Evolutionary conservation across 2,797 vertebrate species (phyloP).

Genomic region (Xenentodon cancila): DNA sequence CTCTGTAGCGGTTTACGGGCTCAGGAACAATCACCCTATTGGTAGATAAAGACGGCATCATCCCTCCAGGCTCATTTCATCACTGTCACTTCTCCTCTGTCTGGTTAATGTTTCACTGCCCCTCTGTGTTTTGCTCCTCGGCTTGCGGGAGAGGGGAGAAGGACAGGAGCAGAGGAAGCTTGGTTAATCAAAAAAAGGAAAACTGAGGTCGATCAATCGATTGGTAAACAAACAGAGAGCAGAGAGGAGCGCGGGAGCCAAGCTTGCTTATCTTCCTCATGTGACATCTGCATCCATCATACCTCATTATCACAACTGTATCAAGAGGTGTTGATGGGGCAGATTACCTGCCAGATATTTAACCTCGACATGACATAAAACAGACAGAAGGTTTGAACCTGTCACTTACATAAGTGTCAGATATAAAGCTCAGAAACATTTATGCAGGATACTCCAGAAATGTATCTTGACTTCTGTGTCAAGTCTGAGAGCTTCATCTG

Average conservation of each 20-base stretch:
- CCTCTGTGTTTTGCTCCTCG: conserved; percentile 47
- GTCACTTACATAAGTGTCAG: background rate
- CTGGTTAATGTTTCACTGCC: conserved; percentile 83
- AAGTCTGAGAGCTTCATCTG: too few species aligned
- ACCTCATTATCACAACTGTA: conserved; percentile 56
- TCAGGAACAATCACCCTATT: conserved; percentile 74
- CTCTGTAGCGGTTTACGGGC: conserved; percentile 69
- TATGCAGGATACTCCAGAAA: too few species aligned
- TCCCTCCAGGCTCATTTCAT: conserved; percentile 77
- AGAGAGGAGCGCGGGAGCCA: conserved; percentile 25
- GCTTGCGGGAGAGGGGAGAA: conserved; percentile 33
- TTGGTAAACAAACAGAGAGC: conserved; percentile 76
- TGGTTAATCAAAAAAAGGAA: conserved; percentile 74
- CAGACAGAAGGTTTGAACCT: background rate
- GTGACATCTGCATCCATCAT: conserved; percentile 71
- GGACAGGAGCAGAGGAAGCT: conserved; percentile 51
- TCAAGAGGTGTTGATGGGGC: conserved; percentile 30
- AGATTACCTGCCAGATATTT: conserved; percentile 19
- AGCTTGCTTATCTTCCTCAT: conserved; percentile 61
- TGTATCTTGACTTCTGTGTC: too few species aligned
- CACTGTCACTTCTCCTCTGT: conserved; percentile 71
- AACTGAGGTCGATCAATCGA: conserved; percentile 77
- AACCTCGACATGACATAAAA: conserved; percentile 9
- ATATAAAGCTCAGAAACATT: too few species aligned
- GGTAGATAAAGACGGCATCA: conserved; percentile 73